Percentiles rank a stretch among this genome's conserved stretches.
Conservation (phyloP, 2,888 invertebrate genomes). For the Megalurothrips usitatus region DNA sequence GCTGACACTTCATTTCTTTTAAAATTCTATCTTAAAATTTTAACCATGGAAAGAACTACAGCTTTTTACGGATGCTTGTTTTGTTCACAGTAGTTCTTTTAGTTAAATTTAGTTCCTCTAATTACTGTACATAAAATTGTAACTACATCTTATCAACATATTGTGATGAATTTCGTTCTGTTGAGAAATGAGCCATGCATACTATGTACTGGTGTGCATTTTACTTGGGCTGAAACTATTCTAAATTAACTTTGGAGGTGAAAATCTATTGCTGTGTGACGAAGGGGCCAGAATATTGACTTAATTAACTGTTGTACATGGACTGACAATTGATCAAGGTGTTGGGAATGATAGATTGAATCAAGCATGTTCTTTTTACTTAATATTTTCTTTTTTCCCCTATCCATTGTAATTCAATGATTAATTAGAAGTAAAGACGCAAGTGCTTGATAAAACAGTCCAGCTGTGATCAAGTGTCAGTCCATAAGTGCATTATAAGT, state of each 20-base stretch:
- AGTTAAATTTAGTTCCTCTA: background rate
- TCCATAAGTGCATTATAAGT: background rate
- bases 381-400: too few species aligned
- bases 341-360: too few species aligned
- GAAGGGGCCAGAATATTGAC: conserved; percentile 21
- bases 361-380: too few species aligned
- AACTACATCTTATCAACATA: background rate
- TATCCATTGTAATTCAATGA: too few species aligned
- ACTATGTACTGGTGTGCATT: background rate
- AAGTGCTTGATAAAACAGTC: too few species aligned
- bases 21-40: background rate
- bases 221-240: background rate
- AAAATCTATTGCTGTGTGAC: background rate
- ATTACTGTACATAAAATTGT: conserved; percentile 1
- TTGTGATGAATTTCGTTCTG: conserved; percentile 1
- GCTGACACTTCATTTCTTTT: background rate
- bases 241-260: background rate
- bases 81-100: background rate
- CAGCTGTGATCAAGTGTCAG: background rate
- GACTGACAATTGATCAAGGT: background rate
- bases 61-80: background rate
- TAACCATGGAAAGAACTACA: background rate
- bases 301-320: background rate
- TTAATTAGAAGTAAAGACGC: too few species aligned
- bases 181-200: background rate